Percentiles rank a stretch among this genome's conserved stretches.
Evolutionary conservation across 2,113 vertebrate genomes (phyloP).

Genomic region (Paramisgurnus dabryanus): DNA sequence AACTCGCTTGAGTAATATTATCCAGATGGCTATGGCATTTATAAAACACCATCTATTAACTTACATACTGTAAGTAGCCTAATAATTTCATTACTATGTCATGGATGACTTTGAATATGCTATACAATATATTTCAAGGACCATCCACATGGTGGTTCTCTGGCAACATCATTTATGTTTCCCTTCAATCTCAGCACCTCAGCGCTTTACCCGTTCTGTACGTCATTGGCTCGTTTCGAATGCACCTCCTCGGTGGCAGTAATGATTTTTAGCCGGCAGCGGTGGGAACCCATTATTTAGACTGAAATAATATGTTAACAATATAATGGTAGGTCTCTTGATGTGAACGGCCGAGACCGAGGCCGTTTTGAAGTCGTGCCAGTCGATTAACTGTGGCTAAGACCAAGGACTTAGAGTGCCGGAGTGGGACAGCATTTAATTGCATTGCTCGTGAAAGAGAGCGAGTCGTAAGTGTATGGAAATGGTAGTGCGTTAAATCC

Average conservation of each 20-base stretch:
- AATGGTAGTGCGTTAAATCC: slow-evolving; percentile 49
- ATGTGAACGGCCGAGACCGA: slow-evolving; percentile 45
- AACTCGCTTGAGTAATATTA: neutral
- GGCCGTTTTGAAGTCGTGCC: slow-evolving; percentile 55
- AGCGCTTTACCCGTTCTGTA: neutral
- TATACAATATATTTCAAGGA: neutral
- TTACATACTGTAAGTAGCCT: neutral
- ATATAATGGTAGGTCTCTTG: slow-evolving; percentile 54
- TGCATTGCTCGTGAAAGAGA: slow-evolving; percentile 43
- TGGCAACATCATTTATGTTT: slow-evolving; percentile 5
- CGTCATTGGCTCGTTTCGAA: slow-evolving; percentile 24
- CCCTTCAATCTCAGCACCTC: neutral
- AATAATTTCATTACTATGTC: neutral
- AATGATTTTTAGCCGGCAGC: slow-evolving; percentile 50
- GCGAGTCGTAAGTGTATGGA: slow-evolving; percentile 46
- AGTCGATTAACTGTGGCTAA: slow-evolving; percentile 56
- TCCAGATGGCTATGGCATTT: slow-evolving; percentile 17
- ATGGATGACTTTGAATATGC: neutral
- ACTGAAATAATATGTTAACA: slow-evolving; percentile 58
- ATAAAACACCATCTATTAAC: neutral
- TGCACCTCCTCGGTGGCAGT: slow-evolving; percentile 25
- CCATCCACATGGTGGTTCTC: neutral
- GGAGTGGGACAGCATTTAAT: slow-evolving; percentile 52
- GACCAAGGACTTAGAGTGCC: slow-evolving; percentile 41
- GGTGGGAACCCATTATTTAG: slow-evolving; percentile 47